Evolutionary conservation across 2,797 vertebrate genomes (phyloP).

Genomic region (Sitta carolinensis): DNA sequence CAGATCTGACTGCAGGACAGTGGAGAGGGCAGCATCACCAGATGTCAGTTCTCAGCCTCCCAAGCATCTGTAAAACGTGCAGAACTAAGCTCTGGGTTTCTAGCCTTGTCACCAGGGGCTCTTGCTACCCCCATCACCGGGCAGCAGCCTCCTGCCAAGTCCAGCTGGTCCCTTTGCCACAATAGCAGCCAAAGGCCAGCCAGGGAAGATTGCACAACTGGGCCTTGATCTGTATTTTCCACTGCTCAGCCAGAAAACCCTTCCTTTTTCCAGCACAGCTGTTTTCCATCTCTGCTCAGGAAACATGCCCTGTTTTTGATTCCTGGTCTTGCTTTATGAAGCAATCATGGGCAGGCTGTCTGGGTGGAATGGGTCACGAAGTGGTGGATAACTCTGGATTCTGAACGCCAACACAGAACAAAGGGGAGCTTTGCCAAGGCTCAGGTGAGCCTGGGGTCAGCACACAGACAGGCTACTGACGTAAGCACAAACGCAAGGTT

Average conservation of each 20-base stretch:
- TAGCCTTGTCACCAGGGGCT: neutral
- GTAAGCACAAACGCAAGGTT: neutral
- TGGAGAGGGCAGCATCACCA: neutral
- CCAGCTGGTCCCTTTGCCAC: constrained; percentile 49
- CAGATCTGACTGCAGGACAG: neutral
- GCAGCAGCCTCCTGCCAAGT: constrained; percentile 23
- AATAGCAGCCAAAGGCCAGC: constrained; percentile 48
- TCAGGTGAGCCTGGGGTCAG: constrained; percentile 64
- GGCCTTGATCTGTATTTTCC: constrained; percentile 70
- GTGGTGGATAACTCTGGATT: constrained; percentile 53
- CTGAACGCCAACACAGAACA: constrained; percentile 38
- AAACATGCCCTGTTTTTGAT: constrained; percentile 66
- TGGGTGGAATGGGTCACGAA: constrained; percentile 53
- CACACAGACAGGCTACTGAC: constrained; percentile 43
- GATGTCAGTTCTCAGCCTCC: neutral
- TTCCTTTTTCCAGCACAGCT: constrained; percentile 66
- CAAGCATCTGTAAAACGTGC: neutral
- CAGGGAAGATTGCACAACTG: constrained; percentile 61
- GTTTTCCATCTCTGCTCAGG: constrained; percentile 73
- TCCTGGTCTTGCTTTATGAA: constrained; percentile 64
- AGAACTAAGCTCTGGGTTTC: neutral
- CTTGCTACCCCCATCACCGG: neutral
- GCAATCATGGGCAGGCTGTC: constrained; percentile 60
- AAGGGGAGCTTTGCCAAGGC: constrained; percentile 52
- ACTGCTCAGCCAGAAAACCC: constrained; percentile 54